Evolutionary conservation across 2,797 vertebrate genomes (phyloP).

Genomic region (Poecilia velifera): DNA sequence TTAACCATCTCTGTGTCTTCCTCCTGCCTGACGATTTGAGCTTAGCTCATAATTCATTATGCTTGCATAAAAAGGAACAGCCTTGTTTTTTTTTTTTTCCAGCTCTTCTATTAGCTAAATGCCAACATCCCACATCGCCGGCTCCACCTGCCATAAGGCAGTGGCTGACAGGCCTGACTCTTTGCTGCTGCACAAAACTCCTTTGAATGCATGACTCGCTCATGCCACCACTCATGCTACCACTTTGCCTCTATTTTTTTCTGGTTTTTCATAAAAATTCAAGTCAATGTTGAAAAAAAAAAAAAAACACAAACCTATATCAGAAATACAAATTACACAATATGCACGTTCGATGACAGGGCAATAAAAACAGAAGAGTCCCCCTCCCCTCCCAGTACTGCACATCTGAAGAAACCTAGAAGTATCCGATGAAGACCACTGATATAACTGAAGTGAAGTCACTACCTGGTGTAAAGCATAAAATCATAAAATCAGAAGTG

Average conservation of each 20-base stretch:
- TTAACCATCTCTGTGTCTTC: background rate
- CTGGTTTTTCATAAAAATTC: background rate
- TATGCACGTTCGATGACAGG: slow-evolving; percentile 15
- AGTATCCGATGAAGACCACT: background rate
- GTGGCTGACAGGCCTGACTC: background rate
- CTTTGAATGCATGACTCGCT: background rate
- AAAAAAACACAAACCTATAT: background rate
- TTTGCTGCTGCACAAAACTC: background rate
- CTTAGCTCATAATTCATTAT: slow-evolving; percentile 4
- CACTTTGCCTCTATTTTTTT: background rate
- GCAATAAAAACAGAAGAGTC: background rate
- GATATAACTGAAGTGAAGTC: background rate
- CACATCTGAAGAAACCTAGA: background rate
- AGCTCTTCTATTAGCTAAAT: background rate
- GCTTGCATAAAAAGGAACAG: background rate
- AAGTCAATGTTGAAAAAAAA: background rate
- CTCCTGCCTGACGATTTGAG: background rate
- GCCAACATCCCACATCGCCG: background rate
- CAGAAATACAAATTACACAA: background rate
- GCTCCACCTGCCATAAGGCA: background rate
- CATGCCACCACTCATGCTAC: slow-evolving; percentile 1
- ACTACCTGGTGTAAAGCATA: background rate
- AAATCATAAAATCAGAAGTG: background rate
- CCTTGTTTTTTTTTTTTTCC: background rate
- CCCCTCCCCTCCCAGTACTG: background rate